These are phyloP conservation scores for Zoanthus sansibaricus DNA, from an alignment of 92 coral and sea anemone species.

Conservation along the genomic window DNA sequence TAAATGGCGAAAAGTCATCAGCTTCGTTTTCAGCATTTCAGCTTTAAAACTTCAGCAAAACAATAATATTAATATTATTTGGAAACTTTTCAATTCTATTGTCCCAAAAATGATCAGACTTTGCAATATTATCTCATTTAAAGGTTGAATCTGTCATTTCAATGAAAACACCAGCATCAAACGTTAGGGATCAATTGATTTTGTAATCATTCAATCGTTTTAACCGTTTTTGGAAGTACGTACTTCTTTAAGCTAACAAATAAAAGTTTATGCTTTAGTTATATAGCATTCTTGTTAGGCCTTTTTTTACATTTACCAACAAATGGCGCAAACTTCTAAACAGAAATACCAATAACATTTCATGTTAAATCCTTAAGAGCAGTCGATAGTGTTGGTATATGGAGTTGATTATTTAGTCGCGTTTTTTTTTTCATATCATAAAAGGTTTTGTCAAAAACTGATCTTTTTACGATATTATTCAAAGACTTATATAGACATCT, in stretches of 20 bases:
- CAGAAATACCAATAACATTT: too few relatives aligned
- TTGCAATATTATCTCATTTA: constrained; percentile 32
- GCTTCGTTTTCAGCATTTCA: constrained; percentile 5
- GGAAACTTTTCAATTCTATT: background rate
- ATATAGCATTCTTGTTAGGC: background rate
- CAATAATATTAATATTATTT: background rate
- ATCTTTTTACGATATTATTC: too few relatives aligned
- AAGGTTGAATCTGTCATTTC: constrained; percentile 23
- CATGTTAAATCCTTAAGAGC: too few relatives aligned
- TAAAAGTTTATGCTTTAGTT: background rate
- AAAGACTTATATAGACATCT: too few relatives aligned
- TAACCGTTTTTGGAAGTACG: background rate
- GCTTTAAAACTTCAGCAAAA: background rate
- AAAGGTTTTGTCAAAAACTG: too few relatives aligned
- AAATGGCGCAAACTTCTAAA: too few relatives aligned
- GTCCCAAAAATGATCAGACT: background rate
- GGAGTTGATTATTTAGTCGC: too few relatives aligned
- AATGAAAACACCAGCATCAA: constrained; percentile 28
- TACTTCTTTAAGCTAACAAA: background rate
- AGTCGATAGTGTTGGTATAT: too few relatives aligned
- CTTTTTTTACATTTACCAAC: too few relatives aligned
- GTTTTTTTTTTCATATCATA: too few relatives aligned
- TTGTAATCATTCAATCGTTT: constrained; percentile 33
- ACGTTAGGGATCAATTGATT: constrained; percentile 35
- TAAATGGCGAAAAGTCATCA: background rate